Percentiles rank a stretch among this genome's conserved stretches.
These are phyloP conservation scores for Graptemys geographica DNA, from an alignment of 2,797 vertebrate species.

Conservation along the genomic window DNA sequence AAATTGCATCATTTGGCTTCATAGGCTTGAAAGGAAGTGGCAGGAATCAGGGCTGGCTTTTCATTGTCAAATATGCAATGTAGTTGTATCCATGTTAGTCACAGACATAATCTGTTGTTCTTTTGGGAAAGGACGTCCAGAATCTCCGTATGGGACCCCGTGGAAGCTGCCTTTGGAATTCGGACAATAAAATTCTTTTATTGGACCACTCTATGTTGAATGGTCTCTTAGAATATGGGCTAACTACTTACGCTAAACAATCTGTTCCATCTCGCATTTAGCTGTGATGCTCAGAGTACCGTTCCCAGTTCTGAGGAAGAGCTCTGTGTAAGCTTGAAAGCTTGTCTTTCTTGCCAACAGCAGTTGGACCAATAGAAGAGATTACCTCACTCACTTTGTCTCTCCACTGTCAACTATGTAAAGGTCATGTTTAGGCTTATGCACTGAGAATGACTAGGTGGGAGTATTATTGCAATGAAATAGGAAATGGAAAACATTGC, in stretches of 20 bases:
- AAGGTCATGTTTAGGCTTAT: conserved; percentile 27
- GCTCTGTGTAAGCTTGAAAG: not conserved
- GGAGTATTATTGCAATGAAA: not conserved
- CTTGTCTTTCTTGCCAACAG: not conserved
- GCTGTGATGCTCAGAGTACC: not conserved
- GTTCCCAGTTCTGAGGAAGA: not conserved
- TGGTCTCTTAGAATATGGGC: not conserved
- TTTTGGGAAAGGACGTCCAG: too few species aligned
- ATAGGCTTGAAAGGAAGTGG: conserved; percentile 40
- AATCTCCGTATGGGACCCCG: too few species aligned
- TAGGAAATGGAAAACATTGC: conserved; percentile 31
- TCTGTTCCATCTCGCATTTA: not conserved
- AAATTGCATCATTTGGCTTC: conserved; percentile 31
- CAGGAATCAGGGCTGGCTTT: conserved; percentile 48
- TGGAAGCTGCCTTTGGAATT: too few species aligned
- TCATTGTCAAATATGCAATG: not conserved
- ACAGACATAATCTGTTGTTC: not conserved
- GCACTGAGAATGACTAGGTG: conserved; percentile 9
- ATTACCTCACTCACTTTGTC: not conserved
- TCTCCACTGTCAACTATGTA: not conserved
- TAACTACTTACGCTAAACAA: not conserved
- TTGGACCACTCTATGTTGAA: not conserved
- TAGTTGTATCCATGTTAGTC: not conserved
- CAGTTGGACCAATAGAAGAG: not conserved
- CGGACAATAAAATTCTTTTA: not conserved